A percentile compares a stretch with the other conserved stretches of the same genome.
These are phyloP conservation scores for Aeoliscus strigatus DNA, from an alignment of 2,797 vertebrate genomes.

Conservation along the genomic window DNA sequence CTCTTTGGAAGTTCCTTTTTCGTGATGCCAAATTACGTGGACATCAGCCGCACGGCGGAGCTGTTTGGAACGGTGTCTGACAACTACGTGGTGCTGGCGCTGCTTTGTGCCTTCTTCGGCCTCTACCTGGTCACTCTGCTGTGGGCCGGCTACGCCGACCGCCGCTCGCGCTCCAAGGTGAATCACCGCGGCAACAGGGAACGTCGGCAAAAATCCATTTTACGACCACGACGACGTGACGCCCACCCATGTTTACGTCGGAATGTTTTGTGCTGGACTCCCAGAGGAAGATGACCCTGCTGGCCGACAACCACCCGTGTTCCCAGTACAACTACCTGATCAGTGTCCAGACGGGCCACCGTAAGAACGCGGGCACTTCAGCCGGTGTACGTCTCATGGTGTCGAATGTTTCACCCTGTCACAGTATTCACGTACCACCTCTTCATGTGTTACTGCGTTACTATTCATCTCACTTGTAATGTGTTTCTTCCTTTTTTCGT, in stretches of 20 bases:
- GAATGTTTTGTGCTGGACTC: constrained; percentile 5
- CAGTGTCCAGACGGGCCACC: constrained; percentile 78
- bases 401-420: neutral
- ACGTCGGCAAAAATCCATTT: no score
- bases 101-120: constrained; percentile 76
- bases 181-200: constrained; percentile 8
- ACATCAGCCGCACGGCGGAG: constrained; percentile 63
- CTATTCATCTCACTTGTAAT: no score
- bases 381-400: constrained; percentile 68
- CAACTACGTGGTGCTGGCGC: constrained; percentile 78
- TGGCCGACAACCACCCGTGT: constrained; percentile 78
- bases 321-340: constrained; percentile 78
- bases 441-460: no score
- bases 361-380: constrained; percentile 76
- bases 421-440: no score
- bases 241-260: no score
- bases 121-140: constrained; percentile 70
- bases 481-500: no score
- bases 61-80: constrained; percentile 69
- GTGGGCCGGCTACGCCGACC: constrained; percentile 81
- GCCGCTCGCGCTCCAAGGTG: constrained; percentile 74
- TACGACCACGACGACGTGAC: no score
- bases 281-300: constrained; percentile 80
- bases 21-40: constrained; percentile 77
- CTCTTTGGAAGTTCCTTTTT: constrained; percentile 80